A percentile compares a stretch with the other conserved stretches of the same genome.
These are phyloP conservation scores for Puma concolor DNA, from an alignment of 2,113 vertebrate genomes.

Conservation along the genomic window DNA sequence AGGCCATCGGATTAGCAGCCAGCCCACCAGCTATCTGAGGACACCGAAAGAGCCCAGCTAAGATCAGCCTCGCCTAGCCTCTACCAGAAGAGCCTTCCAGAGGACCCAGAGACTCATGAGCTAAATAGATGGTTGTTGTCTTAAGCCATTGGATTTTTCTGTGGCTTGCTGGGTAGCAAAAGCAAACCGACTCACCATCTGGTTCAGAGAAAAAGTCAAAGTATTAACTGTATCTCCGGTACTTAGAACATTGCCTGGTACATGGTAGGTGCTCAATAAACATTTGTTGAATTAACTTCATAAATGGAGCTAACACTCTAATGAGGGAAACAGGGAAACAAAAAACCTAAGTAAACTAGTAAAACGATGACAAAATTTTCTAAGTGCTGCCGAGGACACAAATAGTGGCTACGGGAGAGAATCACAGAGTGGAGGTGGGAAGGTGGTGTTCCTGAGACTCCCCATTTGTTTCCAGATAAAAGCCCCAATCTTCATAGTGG, in stretches of 20 bases:
- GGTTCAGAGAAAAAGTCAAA: conserved; percentile 4
- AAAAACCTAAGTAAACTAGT: not conserved
- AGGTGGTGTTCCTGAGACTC: not conserved
- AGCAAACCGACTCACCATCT: not conserved
- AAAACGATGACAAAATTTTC: not conserved
- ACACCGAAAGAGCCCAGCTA: not conserved
- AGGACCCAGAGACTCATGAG: not conserved
- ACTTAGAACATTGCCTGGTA: not conserved
- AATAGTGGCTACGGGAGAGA: not conserved
- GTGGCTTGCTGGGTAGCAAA: not conserved
- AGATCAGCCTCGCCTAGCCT: not conserved
- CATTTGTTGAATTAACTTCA: not conserved
- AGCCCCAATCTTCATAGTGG: not conserved
- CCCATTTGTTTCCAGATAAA: not conserved
- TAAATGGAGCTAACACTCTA: not conserved
- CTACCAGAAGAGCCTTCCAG: not conserved
- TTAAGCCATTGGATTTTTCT: not conserved
- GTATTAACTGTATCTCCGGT: not conserved
- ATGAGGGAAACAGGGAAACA: not conserved
- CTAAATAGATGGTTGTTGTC: not conserved
- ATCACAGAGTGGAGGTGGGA: not conserved
- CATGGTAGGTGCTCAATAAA: not conserved
- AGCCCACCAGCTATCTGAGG: not conserved
- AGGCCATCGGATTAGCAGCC: not conserved
- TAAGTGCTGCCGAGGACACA: not conserved